A percentile compares a stretch with the other conserved stretches of the same genome.
Evolutionary conservation across 2,797 vertebrate species (phyloP).

Genomic region (Avahi laniger): DNA sequence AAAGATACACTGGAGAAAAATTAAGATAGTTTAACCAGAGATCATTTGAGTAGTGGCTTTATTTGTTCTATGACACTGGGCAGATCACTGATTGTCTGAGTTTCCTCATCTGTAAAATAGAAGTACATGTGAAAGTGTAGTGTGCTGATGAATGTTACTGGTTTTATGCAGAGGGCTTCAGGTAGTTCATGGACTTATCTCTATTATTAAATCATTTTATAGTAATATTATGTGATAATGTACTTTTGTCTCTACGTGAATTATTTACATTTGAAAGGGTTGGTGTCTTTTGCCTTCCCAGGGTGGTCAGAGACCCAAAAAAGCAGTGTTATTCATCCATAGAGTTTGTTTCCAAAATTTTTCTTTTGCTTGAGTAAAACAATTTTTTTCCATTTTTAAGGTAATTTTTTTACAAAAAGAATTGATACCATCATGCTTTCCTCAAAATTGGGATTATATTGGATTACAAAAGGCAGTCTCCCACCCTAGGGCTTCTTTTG

Average conservation of each 20-base stretch:
- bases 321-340: background rate
- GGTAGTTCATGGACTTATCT: background rate
- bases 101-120: background rate
- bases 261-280: background rate
- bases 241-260: background rate
- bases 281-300: background rate
- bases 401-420: background rate
- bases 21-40: background rate
- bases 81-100: background rate
- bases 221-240: background rate
- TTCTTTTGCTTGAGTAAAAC: conserved; percentile 1
- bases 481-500: background rate
- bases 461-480: background rate
- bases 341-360: background rate
- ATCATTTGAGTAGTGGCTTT: background rate
- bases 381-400: background rate
- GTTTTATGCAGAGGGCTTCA: background rate
- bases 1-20: background rate
- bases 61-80: background rate
- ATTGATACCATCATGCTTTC: background rate
- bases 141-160: background rate
- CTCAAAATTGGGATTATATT: conserved; percentile 1
- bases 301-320: background rate
- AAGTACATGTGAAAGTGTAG: background rate
- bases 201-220: background rate